These are phyloP conservation scores for Parasteatoda tepidariorum DNA, from an alignment of 1,140 invertebrate genomes.

Conservation along the genomic window DNA sequence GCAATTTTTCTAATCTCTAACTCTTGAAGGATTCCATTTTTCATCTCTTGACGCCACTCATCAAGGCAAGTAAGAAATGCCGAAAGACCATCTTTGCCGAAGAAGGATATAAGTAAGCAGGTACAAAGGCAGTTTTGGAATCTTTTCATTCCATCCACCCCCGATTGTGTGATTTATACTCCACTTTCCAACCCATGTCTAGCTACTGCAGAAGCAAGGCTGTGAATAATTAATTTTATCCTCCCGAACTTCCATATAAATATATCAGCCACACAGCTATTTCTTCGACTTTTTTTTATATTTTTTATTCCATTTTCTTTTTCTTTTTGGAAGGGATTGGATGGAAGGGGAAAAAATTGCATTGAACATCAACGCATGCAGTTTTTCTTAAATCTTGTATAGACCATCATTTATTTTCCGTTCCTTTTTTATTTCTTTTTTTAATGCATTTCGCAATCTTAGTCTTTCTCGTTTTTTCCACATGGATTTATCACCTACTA, in stretches of 20 bases:
- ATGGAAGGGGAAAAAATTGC: constrained; percentile 4
- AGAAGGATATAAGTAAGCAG: no score
- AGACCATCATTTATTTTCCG: constrained; percentile 17
- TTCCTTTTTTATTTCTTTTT: no score
- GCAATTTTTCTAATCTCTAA: neutral
- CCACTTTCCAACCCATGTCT: constrained; percentile 11
- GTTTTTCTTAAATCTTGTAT: constrained; percentile 5
- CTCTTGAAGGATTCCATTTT: neutral
- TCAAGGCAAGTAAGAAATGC: neutral
- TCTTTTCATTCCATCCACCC: neutral
- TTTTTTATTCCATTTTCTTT: neutral
- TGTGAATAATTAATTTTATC: constrained; percentile 56
- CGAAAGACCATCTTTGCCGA: no score
- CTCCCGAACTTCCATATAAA: constrained; percentile 15
- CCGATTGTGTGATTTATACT: constrained; percentile 36
- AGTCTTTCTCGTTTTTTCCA: no score
- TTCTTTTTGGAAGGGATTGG: neutral
- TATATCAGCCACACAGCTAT: neutral
- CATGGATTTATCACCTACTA: no score
- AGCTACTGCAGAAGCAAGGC: neutral
- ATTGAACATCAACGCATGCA: neutral
- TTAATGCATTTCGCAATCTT: no score
- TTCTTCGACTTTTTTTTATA: neutral
- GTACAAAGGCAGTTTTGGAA: neutral
- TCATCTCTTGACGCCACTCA: neutral